Evolutionary conservation across 2,113 vertebrate genomes (phyloP), one percentile per base, ranked within the genome.

Genomic region (Phaethornis superciliosus): DNA sequence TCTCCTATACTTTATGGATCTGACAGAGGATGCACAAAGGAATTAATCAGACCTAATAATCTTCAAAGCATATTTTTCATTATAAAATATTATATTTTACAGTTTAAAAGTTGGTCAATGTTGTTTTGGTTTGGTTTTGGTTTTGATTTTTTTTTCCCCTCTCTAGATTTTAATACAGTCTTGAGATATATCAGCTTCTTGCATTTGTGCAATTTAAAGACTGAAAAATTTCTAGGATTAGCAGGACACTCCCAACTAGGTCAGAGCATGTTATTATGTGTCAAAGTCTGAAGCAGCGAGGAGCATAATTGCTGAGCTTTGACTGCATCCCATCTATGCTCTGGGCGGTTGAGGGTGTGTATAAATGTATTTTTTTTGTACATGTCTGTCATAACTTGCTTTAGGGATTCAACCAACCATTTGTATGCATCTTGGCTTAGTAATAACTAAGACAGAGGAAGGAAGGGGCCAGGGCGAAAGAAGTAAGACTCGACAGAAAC

Each of bases 311-410:
- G 68, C 89, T 83, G 89, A 91, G 89, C 42, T 85, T 91, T 88
- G 75, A 81, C 71, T 91, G 85, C 68, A 91, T 91, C 56, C 60
- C 85, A 59, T 95, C 85, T 85, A 18, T 0, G 64, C 95, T 95
- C 60, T 95, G 95, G 94, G 94, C 79, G 44, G 88, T 88, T 91
- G 71, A 93, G 89, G 88, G 90, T 81, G 80, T 96, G 82, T 81
- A 18, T 64, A 71, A 3, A 0, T 85, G 64, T 91, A 23, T 90
- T 95, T 91, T 27, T 78, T 93, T 90, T 71, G 37, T 83, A 27
- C 52, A n/a, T 88, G 87, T 93, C 94, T 96, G 91, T 93, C 76
- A 78, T 64, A 95, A 95, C 93, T 96, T 97, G 91, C 88, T 93
- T 75, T 65, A 71, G 76, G 56, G 94, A 91, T 90, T 94, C 91